Conservation (phyloP, 2,797 vertebrate genomes). For the Telmatherina bonti region DNA sequence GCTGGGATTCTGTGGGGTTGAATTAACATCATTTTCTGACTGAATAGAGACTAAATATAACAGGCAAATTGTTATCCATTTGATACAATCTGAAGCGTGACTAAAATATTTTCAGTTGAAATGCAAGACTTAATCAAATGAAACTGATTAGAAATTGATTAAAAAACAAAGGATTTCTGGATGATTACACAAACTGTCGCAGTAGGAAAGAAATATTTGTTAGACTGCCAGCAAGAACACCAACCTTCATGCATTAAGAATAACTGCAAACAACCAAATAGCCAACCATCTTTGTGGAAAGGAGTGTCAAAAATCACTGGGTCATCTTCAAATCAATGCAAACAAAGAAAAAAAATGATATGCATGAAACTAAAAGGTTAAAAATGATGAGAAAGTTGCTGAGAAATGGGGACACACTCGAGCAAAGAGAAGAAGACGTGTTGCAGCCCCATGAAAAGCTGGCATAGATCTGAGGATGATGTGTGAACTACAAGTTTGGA, state of each 20-base stretch:
- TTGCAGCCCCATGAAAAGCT: not conserved
- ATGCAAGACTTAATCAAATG: conserved; percentile 28
- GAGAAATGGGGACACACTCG: not conserved
- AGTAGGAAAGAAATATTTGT: conserved; percentile 10
- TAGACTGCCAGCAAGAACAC: not conserved
- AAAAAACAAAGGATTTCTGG: conserved; percentile 19
- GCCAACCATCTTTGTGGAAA: no score
- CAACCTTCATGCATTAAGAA: no score
- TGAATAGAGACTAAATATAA: conserved; percentile 29
- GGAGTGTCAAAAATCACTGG: no score
- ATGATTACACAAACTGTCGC: conserved; percentile 4
- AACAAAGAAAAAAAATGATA: not conserved
- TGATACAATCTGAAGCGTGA: conserved; percentile 18
- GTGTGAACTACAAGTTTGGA: no score
- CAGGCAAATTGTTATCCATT: conserved; percentile 18
- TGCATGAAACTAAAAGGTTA: not conserved
- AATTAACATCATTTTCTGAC: conserved; percentile 29
- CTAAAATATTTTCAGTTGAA: conserved; percentile 16
- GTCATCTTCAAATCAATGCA: not conserved
- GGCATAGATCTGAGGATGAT: no score
- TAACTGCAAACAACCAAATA: no score
- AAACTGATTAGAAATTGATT: conserved; percentile 34
- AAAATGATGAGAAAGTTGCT: not conserved
- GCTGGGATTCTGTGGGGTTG: conserved; percentile 12
- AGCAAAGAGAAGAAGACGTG: not conserved